Percentiles rank a stretch among this genome's conserved stretches.
Evolutionary conservation across 2,888 invertebrate genomes (phyloP).

Genomic region (Trisateles emortualis): DNA sequence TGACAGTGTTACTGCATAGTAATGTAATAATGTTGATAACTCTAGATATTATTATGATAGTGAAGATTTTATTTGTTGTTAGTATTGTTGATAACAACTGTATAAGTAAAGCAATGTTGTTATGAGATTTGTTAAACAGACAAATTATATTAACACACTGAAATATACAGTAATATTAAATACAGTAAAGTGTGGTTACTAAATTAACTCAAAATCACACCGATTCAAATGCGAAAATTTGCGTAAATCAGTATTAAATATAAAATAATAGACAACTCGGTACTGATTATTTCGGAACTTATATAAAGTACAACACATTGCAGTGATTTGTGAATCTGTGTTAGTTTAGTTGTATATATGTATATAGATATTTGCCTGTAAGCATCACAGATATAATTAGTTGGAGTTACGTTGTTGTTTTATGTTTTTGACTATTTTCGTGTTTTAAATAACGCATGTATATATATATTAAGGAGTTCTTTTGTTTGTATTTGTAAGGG

Average conservation of each 20-base stretch:
- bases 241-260: slow-evolving; percentile 65
- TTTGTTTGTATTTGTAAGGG: slow-evolving; percentile 6
- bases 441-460: slow-evolving; percentile 27
- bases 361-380: slow-evolving; percentile 52
- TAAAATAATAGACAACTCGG: slow-evolving; percentile 40
- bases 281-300: slow-evolving; percentile 30
- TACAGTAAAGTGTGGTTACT: slow-evolving; percentile 22
- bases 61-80: slow-evolving; percentile 72
- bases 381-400: slow-evolving; percentile 60
- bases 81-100: slow-evolving; percentile 53
- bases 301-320: slow-evolving; percentile 55
- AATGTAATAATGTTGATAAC: slow-evolving; percentile 55
- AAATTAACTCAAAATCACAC: slow-evolving; percentile 8
- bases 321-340: slow-evolving; percentile 58
- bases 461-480: slow-evolving; percentile 31
- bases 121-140: slow-evolving; percentile 38
- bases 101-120: slow-evolving; percentile 47
- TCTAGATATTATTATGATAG: slow-evolving; percentile 56
- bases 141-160: slow-evolving; percentile 31
- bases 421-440: slow-evolving; percentile 33
- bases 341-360: slow-evolving; percentile 64
- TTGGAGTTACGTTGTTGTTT: slow-evolving; percentile 38
- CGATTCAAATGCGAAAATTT: slow-evolving; percentile 18
- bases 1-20: slow-evolving; percentile 53
- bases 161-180: slow-evolving; percentile 28